Percentiles rank a stretch among this genome's conserved stretches.
Conservation (phyloP, 2,888 invertebrate species). For the Phorcus lineatus region DNA sequence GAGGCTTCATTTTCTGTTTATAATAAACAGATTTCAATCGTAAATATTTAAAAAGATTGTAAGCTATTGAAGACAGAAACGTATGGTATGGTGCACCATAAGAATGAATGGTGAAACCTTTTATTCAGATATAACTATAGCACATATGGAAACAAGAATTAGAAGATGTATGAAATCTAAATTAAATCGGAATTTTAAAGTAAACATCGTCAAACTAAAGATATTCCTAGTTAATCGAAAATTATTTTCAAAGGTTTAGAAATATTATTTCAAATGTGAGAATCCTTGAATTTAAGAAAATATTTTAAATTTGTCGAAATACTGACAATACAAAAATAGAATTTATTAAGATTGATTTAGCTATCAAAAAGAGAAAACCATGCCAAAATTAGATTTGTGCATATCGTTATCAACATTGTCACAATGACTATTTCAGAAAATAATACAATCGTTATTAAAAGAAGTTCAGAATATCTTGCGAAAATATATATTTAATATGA, state of each 20-base stretch:
- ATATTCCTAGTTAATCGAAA: no score
- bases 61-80: not conserved
- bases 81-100: no score
- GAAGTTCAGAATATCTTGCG: not conserved
- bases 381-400: no score
- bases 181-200: no score
- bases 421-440: not conserved
- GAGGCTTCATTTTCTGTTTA: not conserved
- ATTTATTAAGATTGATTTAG: no score
- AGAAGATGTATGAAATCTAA: no score
- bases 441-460: not conserved
- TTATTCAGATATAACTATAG: not conserved
- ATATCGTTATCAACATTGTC: no score
- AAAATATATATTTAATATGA: not conserved
- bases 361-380: no score
- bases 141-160: not conserved
- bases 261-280: not conserved
- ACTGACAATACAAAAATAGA: no score
- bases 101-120: no score
- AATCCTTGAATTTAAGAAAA: not conserved
- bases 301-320: not conserved
- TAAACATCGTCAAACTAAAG: no score
- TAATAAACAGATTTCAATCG: not conserved
- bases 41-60: conserved; percentile 7
- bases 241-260: no score